phyloP scores from a whole-genome alignment of 2,888 invertebrate species.

The Dione vanillae region DNA sequence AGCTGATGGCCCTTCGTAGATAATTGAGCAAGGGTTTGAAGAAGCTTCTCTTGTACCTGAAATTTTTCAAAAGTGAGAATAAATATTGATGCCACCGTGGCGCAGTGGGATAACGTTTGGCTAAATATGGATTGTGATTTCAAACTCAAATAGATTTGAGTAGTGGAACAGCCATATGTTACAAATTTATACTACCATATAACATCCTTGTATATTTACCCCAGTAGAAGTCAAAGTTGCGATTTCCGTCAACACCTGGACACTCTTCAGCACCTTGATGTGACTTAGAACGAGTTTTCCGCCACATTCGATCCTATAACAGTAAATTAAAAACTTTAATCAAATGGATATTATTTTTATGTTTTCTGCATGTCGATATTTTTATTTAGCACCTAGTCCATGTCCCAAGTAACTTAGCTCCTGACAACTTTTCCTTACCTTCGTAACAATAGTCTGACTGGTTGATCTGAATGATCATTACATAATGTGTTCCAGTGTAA shows the following conservation, averaged over 20 bases:
- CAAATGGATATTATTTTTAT: no score
- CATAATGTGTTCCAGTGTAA: no score
- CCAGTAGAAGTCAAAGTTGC: constrained; percentile 91
- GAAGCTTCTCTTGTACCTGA: constrained; percentile 73
- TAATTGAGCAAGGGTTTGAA: constrained; percentile 84
- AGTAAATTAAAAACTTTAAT: no score
- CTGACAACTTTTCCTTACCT: no score
- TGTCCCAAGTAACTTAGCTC: no score
- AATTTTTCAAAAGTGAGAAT: not conserved
- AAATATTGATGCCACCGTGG: no score
- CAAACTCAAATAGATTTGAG: no score
- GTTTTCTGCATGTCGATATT: no score
- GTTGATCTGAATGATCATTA: no score
- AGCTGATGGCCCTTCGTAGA: constrained; percentile 85
- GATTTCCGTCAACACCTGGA: constrained; percentile 90
- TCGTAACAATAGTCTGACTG: no score
- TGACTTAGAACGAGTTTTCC: constrained; percentile 86
- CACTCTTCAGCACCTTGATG: constrained; percentile 78
- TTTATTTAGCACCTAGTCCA: no score
- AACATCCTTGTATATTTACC: constrained; percentile 49
- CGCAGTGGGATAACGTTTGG: not conserved
- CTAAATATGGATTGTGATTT: no score
- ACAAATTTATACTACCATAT: not conserved
- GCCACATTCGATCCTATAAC: constrained; percentile 86
- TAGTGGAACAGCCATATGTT: not conserved